A percentile compares a stretch with the other conserved stretches of the same genome.
Evolutionary conservation across 2,113 vertebrate genomes (phyloP).

Genomic region (Micronycteris hirsuta): DNA sequence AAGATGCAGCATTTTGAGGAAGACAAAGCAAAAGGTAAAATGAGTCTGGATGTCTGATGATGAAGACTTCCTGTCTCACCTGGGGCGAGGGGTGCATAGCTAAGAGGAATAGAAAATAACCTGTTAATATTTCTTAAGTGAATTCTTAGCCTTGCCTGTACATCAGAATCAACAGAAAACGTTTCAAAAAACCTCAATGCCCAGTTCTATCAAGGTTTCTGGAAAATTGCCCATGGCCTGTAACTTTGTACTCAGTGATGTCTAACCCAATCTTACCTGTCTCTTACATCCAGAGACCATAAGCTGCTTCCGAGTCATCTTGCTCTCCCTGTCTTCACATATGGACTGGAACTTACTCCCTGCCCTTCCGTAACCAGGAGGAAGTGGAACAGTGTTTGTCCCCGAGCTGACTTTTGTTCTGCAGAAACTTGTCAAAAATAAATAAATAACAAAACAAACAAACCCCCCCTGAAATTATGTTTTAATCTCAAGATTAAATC

Average conservation of each 20-base stretch:
- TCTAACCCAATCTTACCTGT: neutral
- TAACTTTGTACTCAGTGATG: neutral
- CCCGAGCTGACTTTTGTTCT: neutral
- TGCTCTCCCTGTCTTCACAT: neutral
- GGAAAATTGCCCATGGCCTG: neutral
- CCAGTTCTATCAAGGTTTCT: neutral
- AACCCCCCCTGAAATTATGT: neutral
- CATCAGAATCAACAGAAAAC: neutral
- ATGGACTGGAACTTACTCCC: rapidly evolving
- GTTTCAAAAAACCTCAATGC: neutral
- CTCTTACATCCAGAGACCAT: neutral
- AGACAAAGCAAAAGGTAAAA: neutral
- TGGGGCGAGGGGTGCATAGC: too few relatives aligned
- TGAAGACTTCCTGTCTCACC: neutral
- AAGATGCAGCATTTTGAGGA: neutral
- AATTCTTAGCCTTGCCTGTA: neutral
- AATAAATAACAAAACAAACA: neutral
- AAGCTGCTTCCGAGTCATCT: neutral
- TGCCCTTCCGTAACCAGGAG: neutral
- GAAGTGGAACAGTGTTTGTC: neutral
- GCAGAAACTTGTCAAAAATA: neutral
- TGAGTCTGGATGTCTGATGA: neutral
- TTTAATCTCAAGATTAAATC: neutral
- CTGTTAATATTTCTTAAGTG: neutral
- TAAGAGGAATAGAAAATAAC: neutral